A percentile compares a stretch with the other conserved stretches of the same genome.
These are phyloP conservation scores for Drosophila navojoa DNA, from an alignment of 1,140 invertebrate species.

Conservation along the genomic window DNA sequence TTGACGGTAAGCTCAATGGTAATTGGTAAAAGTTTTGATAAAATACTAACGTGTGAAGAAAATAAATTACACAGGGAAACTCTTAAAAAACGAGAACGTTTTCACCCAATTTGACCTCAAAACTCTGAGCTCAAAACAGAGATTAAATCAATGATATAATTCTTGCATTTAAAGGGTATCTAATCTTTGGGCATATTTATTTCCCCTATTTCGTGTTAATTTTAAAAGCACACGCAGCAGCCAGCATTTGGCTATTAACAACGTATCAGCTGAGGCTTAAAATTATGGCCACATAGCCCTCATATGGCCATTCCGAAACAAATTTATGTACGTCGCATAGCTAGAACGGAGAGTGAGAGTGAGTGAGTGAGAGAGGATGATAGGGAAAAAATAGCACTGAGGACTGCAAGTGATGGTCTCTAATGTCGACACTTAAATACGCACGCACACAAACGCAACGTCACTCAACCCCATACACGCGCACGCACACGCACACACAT, in stretches of 20 bases:
- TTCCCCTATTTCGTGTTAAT: constrained; percentile 50
- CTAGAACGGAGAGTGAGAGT: not conserved
- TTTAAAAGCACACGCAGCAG: constrained; percentile 59
- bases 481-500: constrained; percentile 7
- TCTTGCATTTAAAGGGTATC: constrained; percentile 17
- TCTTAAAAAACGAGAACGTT: too few relatives aligned
- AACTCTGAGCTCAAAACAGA: too few relatives aligned
- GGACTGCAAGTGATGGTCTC: constrained; percentile 71
- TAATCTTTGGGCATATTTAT: not conserved
- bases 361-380: not conserved
- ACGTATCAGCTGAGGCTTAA: constrained; percentile 54
- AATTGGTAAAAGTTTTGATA: too few relatives aligned
- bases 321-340: constrained; percentile 68
- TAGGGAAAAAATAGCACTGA: constrained; percentile 36
- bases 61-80: too few relatives aligned
- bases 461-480: constrained; percentile 27
- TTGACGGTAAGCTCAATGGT: too few relatives aligned
- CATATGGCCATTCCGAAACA: constrained; percentile 66
- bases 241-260: constrained; percentile 68
- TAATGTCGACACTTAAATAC: constrained; percentile 73
- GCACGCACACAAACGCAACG: constrained; percentile 12
- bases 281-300: constrained; percentile 57
- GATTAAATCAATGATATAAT: not conserved
- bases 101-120: too few relatives aligned
- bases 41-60: too few relatives aligned